Conservation (phyloP, 2,113 vertebrate genomes). For the Brienomyrus brachyistius region DNA sequence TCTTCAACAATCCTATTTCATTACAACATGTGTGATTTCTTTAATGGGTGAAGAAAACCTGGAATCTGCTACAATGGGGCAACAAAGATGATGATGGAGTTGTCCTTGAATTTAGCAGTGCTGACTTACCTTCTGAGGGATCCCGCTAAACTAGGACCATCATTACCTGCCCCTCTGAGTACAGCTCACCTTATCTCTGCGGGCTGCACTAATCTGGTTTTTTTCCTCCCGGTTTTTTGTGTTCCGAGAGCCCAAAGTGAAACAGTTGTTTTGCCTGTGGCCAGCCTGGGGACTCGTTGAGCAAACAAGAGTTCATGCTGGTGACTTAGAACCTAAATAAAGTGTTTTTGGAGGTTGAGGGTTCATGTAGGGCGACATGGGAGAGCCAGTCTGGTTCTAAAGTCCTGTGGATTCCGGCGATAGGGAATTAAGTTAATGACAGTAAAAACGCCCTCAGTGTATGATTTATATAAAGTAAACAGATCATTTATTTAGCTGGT, state of each 20-base stretch:
- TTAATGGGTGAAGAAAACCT: not conserved
- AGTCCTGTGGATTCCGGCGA: not conserved
- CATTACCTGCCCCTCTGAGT: not conserved
- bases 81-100: not conserved
- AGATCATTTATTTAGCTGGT: not conserved
- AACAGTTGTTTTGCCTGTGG: not conserved
- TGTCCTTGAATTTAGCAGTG: not conserved
- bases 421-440: not conserved
- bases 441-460: not conserved
- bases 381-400: not conserved
- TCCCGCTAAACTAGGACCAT: not conserved
- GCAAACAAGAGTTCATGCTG: not conserved
- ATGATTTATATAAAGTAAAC: not conserved
- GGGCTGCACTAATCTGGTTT: not conserved
- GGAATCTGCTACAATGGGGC: not conserved
- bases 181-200: not conserved
- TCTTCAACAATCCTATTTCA: not conserved
- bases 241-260: not conserved
- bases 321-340: not conserved
- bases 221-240: not conserved
- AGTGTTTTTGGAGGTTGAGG: not conserved
- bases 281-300: not conserved
- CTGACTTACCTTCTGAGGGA: not conserved
- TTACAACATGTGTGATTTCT: not conserved
- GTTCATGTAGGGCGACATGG: not conserved